phyloP scores from a whole-genome alignment of 1,140 invertebrate species.

The Aphelenchoides avenae region DNA sequence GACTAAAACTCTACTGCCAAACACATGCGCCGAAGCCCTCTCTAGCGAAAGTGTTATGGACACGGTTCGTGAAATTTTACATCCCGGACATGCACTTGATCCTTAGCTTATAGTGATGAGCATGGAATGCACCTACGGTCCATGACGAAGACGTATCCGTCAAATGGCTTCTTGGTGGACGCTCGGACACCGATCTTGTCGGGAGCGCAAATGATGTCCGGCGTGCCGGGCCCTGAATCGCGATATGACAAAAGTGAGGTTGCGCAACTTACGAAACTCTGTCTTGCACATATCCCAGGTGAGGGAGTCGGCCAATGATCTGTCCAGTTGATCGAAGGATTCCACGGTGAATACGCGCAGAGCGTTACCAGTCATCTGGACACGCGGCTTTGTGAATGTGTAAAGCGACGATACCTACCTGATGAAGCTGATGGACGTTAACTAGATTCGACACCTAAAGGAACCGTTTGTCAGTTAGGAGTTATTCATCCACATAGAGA shows the following conservation, averaged over 20 bases:
- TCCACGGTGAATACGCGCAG: constrained; percentile 56
- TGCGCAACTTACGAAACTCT: constrained; percentile 52
- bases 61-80: no score
- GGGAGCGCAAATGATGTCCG: constrained; percentile 56
- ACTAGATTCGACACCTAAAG: constrained; percentile 58
- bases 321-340: constrained; percentile 55
- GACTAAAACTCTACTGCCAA: no score
- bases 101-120: no score
- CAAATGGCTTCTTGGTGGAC: constrained; percentile 58
- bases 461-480: no score
- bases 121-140: no score
- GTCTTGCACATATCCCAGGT: constrained; percentile 60
- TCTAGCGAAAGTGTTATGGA: no score
- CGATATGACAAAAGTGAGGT: not conserved
- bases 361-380: constrained; percentile 55
- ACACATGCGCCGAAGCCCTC: no score
- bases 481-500: no score
- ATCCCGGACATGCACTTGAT: no score
- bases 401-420: constrained; percentile 37
- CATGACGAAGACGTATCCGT: constrained; percentile 56
- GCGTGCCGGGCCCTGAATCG: constrained; percentile 51
- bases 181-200: constrained; percentile 58
- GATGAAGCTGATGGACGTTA: constrained; percentile 57
- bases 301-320: constrained; percentile 53
- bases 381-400: constrained; percentile 1